Evolutionary conservation across 1,140 invertebrate genomes (phyloP).

Genomic region (Helicoverpa armigera): DNA sequence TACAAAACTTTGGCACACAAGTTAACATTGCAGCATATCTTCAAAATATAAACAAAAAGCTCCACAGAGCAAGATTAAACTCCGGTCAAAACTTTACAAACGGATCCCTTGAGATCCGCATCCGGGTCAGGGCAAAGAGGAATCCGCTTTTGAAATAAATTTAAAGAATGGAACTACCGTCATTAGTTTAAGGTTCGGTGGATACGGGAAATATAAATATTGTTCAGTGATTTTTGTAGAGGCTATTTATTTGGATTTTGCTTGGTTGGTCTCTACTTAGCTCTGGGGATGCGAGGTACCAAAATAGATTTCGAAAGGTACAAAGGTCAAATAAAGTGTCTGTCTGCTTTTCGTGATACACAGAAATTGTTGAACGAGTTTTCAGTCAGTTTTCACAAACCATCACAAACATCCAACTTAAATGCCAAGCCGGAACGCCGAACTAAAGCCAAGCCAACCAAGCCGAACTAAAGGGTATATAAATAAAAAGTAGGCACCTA

Average conservation of each 20-base stretch:
- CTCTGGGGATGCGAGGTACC: too few relatives aligned
- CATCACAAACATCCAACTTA: too few relatives aligned
- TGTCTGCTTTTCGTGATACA: too few relatives aligned
- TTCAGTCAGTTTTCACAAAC: too few relatives aligned
- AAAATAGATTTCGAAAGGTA: too few relatives aligned
- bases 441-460: too few relatives aligned
- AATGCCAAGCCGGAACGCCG: too few relatives aligned
- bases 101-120: conserved; percentile 14
- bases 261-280: too few relatives aligned
- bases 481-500: too few relatives aligned
- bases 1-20: neutral
- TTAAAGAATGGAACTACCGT: neutral
- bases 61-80: conserved; percentile 14
- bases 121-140: neutral
- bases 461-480: too few relatives aligned
- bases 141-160: neutral
- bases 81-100: neutral
- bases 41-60: conserved; percentile 20
- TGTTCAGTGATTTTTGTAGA: neutral
- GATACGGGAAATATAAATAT: neutral
- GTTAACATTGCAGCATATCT: neutral
- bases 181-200: neutral
- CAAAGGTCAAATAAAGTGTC: too few relatives aligned
- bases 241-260: neutral
- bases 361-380: too few relatives aligned